Percentiles rank a stretch among this genome's conserved stretches.
Evolutionary conservation across 2,888 invertebrate species (phyloP).

Genomic region (Drosophila affinis): DNA sequence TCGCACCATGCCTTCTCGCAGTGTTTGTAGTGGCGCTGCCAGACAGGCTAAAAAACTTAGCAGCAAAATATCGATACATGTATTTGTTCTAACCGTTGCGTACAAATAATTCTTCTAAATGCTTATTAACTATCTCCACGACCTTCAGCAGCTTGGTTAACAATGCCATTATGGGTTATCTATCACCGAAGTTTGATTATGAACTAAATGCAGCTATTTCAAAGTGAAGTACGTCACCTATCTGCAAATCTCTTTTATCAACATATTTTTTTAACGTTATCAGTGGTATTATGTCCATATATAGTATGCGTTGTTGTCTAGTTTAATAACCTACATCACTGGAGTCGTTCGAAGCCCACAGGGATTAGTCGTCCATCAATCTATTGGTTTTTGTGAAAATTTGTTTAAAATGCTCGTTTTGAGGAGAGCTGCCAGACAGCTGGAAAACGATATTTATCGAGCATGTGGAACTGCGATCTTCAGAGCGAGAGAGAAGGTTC

Average conservation of each 20-base stretch:
- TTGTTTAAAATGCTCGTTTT: background rate
- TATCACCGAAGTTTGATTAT: background rate
- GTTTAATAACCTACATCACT: too few species aligned
- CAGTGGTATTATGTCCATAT: too few species aligned
- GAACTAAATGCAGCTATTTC: background rate
- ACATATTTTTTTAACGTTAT: background rate
- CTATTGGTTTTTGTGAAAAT: too few species aligned
- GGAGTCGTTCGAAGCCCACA: too few species aligned
- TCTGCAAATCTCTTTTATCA: background rate
- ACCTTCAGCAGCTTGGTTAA: background rate
- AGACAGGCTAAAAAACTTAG: too few species aligned
- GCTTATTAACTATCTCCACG: background rate
- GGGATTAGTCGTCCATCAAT: too few species aligned
- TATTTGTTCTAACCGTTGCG: background rate
- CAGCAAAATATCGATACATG: background rate
- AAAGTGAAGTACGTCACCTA: background rate
- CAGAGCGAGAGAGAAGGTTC: constrained; percentile 15
- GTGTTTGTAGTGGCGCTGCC: too few species aligned
- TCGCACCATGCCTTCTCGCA: constrained; percentile 85
- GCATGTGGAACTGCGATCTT: constrained; percentile 24
- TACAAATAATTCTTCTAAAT: background rate
- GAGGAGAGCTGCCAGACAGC: constrained; percentile 1
- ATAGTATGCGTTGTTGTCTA: background rate
- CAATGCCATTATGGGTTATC: background rate
- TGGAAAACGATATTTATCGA: background rate